Base-by-base conservation (phyloP, 1,140 invertebrate genomes). In the Meteorus sp. region DNA sequence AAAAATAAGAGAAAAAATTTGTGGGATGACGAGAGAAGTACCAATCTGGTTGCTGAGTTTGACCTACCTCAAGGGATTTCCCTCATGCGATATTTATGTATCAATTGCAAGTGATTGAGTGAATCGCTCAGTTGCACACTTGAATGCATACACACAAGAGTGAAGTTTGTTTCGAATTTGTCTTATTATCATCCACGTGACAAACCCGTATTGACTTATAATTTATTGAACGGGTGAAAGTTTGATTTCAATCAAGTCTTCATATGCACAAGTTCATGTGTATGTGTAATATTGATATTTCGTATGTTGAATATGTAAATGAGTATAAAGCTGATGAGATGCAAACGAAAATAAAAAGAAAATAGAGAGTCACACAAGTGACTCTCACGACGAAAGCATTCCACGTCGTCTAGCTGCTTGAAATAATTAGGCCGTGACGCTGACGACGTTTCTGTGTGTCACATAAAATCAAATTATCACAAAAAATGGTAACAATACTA, bases 191-290 rank as follows among this genome's bases (percentile, higher is more conserved):
- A 5, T 29, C 27, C 27, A 5, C 27, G 9, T 29, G 27, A 39
- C 35, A 39, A n/a, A 39, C 13, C n/a, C 8, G 13, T 11, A n/a
- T 39, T 39, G 3, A n/a, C 13, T n/a, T 39, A 11, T n/a, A 39
- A 39, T 39, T 39, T 39, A 57, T 67, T 71, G 67, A 72, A 67
- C 65, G 72, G n/a, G 72, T 71, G 72, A 74, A 74, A 74, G 72
- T 73, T 67, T 63, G 62, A 65, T 68, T 72, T 71, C 22, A 13
- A 25, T 15, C 22, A 27, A 9, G 44, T 37, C n/a, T 11, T 22
- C 5, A n/a, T 25, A 29, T 22, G 20, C 2, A n/a, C n/a, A n/a
- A n/a, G n/a, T n/a, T n/a, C n/a, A n/a, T n/a, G n/a, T n/a, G n/a
- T n/a, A n/a, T n/a, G n/a, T n/a, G n/a, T n/a, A n/a, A n/a, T n/a